Conservation (phyloP, 2,113 vertebrate species). For the Phyllopteryx taeniolatus region DNA sequence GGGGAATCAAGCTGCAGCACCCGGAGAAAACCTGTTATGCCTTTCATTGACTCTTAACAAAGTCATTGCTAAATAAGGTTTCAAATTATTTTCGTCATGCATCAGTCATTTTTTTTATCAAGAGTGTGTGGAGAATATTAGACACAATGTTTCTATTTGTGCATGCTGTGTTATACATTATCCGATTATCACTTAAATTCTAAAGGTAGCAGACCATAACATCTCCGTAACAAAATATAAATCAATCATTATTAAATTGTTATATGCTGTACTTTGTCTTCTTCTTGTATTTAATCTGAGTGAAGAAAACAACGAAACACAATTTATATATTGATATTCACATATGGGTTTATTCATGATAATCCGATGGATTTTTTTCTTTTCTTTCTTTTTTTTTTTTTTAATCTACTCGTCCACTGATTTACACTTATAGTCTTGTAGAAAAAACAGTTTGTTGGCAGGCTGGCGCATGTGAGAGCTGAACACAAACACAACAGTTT, state of each 20-base stretch:
- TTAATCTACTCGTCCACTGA: neutral
- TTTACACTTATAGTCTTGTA: neutral
- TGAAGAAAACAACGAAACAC: neutral
- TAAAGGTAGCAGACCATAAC: neutral
- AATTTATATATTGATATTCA: neutral
- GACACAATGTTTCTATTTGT: neutral
- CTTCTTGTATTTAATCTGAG: neutral
- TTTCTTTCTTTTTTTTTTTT: neutral
- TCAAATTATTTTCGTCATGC: no score
- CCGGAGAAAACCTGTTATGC: no score
- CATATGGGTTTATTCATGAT: neutral
- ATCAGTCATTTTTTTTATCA: neutral
- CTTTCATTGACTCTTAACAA: no score
- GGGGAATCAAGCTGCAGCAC: no score
- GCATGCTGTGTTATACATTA: no score
- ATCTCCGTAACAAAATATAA: neutral
- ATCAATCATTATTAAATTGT: neutral
- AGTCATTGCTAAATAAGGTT: no score
- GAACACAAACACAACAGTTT: constrained; percentile 1
- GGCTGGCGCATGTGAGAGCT: neutral
- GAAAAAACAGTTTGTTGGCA: neutral
- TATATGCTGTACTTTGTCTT: neutral
- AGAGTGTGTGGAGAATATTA: neutral
- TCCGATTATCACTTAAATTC: neutral
- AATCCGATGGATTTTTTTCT: no score